Conservation (phyloP, 2,888 invertebrate genomes). For the Craniophora ligustri region DNA sequence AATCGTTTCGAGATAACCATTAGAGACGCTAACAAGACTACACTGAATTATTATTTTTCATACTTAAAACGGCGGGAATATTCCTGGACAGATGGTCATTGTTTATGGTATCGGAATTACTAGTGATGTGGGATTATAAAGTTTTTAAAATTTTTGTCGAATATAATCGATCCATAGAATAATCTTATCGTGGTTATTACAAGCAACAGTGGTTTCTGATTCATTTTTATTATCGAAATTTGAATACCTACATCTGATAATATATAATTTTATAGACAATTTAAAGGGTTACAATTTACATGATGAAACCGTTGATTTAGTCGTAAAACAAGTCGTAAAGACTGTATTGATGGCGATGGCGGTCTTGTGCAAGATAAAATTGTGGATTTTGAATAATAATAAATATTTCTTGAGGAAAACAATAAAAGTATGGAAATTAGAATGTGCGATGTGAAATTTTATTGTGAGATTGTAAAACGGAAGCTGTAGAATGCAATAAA, state of each 20-base stretch:
- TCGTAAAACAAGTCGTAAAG: slow-evolving; percentile 79
- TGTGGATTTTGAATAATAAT: slow-evolving; percentile 72
- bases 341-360: slow-evolving; percentile 75
- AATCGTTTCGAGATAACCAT: slow-evolving; percentile 7
- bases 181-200: slow-evolving; percentile 22
- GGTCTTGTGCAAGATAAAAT: slow-evolving; percentile 71
- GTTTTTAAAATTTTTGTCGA: not conserved
- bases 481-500: not conserved
- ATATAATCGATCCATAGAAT: slow-evolving; percentile 5
- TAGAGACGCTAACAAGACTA: not conserved
- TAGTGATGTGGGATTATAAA: slow-evolving; percentile 11
- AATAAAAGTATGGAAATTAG: slow-evolving; percentile 34
- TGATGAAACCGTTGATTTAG: slow-evolving; percentile 82
- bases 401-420: slow-evolving; percentile 26
- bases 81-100: not conserved
- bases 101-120: not conserved
- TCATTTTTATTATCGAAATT: slow-evolving; percentile 67
- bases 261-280: slow-evolving; percentile 79
- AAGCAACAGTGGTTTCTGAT: slow-evolving; percentile 60
- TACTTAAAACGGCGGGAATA: slow-evolving; percentile 20
- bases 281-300: slow-evolving; percentile 80
- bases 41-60: slow-evolving; percentile 9
- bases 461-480: slow-evolving; percentile 7
- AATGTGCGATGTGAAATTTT: slow-evolving; percentile 27
- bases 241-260: slow-evolving; percentile 71